These are phyloP conservation scores for Campopleginae sp. DNA, from an alignment of 2,888 invertebrate species.

Conservation along the genomic window DNA sequence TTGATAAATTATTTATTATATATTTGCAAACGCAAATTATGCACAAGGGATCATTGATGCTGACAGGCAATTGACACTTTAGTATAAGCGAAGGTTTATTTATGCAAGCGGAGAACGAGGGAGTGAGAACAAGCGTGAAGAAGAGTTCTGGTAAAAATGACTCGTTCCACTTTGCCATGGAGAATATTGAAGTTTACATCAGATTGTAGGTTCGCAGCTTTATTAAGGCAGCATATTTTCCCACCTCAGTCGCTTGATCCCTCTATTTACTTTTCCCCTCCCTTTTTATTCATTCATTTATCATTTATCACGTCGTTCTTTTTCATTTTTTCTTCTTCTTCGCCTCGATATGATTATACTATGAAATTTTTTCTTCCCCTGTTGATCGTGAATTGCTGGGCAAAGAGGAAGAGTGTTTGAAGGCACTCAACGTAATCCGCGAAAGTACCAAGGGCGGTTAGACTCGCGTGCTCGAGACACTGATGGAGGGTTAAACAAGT, in stretches of 20 bases:
- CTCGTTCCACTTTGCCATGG: slow-evolving; percentile 53
- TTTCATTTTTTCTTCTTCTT: slow-evolving; percentile 31
- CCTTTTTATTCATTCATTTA: slow-evolving; percentile 48
- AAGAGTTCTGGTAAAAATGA: slow-evolving; percentile 47
- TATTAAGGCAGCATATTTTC: slow-evolving; percentile 22
- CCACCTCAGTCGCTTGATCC: slow-evolving; percentile 32
- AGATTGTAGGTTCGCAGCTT: slow-evolving; percentile 40
- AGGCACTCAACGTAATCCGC: slow-evolving; percentile 60
- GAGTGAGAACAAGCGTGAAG: slow-evolving; percentile 17
- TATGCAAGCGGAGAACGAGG: not conserved
- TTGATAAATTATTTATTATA: no score
- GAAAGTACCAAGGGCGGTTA: slow-evolving; percentile 30
- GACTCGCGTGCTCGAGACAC: slow-evolving; percentile 42
- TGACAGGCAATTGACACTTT: not conserved
- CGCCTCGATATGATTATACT: slow-evolving; percentile 43
- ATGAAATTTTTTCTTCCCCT: slow-evolving; percentile 46
- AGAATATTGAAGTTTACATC: slow-evolving; percentile 41
- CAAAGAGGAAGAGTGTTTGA: slow-evolving; percentile 53
- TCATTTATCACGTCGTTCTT: slow-evolving; percentile 34
- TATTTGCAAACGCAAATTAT: no score
- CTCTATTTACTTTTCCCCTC: slow-evolving; percentile 16
- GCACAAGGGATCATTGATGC: no score
- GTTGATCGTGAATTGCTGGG: slow-evolving; percentile 42
- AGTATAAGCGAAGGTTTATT: not conserved
- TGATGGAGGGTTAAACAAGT: slow-evolving; percentile 46